phyloP scores from a whole-genome alignment of 2,113 vertebrate genomes.

The Mustela lutreola region DNA sequence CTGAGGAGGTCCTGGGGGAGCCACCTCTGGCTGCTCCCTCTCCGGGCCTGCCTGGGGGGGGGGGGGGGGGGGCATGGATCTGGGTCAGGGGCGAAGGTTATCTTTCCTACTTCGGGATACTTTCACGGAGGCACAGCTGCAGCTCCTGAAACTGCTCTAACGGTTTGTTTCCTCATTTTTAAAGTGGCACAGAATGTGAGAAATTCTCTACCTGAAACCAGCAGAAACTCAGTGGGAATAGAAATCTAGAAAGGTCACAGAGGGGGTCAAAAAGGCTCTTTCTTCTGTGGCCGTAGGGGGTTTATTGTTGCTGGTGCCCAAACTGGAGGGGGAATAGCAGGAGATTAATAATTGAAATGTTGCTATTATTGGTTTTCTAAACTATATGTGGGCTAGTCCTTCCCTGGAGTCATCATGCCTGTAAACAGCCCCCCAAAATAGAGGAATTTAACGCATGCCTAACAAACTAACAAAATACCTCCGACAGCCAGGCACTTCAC shows the following conservation, averaged over 20 bases:
- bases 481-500: not conserved
- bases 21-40: not conserved
- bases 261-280: conserved; percentile 54
- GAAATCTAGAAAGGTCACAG: conserved; percentile 69
- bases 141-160: conserved; percentile 28
- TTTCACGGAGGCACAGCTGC: conserved; percentile 26
- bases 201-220: conserved; percentile 56
- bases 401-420: conserved; percentile 66
- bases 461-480: conserved; percentile 37
- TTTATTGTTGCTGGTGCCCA: conserved; percentile 70
- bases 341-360: conserved; percentile 79
- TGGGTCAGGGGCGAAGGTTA: conserved; percentile 6
- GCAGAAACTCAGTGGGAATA: conserved; percentile 39
- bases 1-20: not conserved
- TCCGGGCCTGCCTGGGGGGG: not conserved
- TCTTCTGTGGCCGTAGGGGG: conserved; percentile 65
- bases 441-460: conserved; percentile 26
- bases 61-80: not conserved
- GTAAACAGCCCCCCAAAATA: conserved; percentile 53
- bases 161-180: not conserved
- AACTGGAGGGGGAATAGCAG: conserved; percentile 62
- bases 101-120: not conserved
- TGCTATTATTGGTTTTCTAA: conserved; percentile 77
- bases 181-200: not conserved
- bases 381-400: conserved; percentile 70